phyloP scores from a whole-genome alignment of 2,888 invertebrate species.

The Ophion slaviceki region DNA sequence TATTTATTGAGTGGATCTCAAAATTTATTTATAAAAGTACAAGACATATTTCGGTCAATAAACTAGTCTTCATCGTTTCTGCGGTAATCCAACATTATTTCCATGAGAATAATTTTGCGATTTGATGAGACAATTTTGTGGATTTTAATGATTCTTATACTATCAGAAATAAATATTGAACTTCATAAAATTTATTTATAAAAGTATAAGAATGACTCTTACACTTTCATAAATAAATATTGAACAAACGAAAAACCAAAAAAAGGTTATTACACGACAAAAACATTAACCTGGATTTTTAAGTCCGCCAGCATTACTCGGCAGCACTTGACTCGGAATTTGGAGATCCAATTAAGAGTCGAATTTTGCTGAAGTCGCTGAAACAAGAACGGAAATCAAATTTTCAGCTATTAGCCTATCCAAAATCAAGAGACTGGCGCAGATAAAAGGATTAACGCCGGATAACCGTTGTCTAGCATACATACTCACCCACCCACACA shows the following conservation, averaged over 20 bases:
- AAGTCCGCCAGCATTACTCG: background rate
- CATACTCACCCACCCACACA: background rate
- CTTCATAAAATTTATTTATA: too few relatives aligned
- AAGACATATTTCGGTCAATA: too few relatives aligned
- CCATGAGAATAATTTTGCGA: too few relatives aligned
- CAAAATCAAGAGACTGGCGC: background rate
- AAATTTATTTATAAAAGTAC: too few relatives aligned
- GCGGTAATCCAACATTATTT: too few relatives aligned
- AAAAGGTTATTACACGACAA: background rate
- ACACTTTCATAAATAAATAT: background rate
- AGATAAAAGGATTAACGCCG: background rate
- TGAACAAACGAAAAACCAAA: background rate
- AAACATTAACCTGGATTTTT: background rate
- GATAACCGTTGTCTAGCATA: background rate
- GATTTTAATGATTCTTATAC: background rate
- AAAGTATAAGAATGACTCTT: background rate
- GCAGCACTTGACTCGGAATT: background rate
- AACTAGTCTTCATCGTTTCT: too few relatives aligned
- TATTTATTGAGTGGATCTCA: background rate
- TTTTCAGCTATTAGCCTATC: background rate
- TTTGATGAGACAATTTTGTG: background rate
- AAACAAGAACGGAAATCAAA: background rate
- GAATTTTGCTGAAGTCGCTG: background rate
- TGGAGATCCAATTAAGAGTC: slow-evolving; percentile 37
- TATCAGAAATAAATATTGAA: background rate